Conservation (phyloP, 2,113 vertebrate genomes). For the Melanotaenia duboulayi region DNA sequence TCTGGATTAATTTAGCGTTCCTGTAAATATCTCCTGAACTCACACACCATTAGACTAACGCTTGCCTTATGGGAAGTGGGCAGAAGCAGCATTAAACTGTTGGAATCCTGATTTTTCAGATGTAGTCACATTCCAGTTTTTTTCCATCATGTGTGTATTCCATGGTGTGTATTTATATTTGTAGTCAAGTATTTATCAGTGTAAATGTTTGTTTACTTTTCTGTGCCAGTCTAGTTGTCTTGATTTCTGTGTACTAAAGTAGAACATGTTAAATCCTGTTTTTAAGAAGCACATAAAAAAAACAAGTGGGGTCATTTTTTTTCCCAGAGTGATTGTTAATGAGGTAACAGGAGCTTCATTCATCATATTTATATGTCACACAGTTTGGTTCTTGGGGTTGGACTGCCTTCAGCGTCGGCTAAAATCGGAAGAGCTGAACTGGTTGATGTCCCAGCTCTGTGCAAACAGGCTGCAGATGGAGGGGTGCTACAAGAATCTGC, state of each 20-base stretch:
- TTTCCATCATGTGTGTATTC: too few species aligned
- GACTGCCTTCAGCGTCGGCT: not conserved
- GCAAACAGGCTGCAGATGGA: not conserved
- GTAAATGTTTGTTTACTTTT: constrained; percentile 47
- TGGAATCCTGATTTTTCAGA: constrained; percentile 38
- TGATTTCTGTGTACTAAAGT: not conserved
- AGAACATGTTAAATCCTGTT: not conserved
- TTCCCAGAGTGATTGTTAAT: not conserved
- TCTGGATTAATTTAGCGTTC: constrained; percentile 27
- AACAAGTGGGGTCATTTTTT: too few species aligned
- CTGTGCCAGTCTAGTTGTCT: constrained; percentile 6
- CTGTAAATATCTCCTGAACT: constrained; percentile 60
- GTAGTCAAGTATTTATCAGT: constrained; percentile 65
- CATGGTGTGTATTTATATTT: constrained; percentile 73
- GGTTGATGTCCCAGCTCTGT: not conserved
- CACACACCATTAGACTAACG: constrained; percentile 52
- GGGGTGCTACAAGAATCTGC: too few species aligned
- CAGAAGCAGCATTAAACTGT: constrained; percentile 33
- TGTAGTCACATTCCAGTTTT: constrained; percentile 72
- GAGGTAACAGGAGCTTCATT: not conserved
- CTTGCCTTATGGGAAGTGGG: constrained; percentile 68
- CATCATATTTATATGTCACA: not conserved
- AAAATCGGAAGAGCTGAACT: not conserved
- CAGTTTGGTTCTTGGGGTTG: constrained; percentile 1
- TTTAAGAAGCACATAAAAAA: constrained; percentile 20